A percentile compares a stretch with the other conserved stretches of the same genome.
phyloP scores from a whole-genome alignment of 2,113 vertebrate genomes.

The Notarius quadriscutis region DNA sequence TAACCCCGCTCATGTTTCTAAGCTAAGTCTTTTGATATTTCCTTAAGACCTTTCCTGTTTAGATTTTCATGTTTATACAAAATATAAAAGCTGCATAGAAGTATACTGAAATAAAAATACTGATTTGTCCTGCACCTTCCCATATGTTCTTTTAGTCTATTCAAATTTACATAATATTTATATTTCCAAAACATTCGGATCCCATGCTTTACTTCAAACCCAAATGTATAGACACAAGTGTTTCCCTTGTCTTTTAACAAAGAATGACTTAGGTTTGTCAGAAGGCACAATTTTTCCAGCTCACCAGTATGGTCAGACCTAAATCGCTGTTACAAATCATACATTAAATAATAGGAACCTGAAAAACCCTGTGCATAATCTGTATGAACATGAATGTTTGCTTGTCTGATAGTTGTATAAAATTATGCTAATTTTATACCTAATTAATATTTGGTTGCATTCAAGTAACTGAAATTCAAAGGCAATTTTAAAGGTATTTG shows the following conservation, averaged over 20 bases:
- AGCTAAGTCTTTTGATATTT: neutral
- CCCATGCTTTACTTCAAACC: neutral
- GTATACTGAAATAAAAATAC: neutral
- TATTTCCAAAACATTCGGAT: neutral
- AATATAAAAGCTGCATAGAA: neutral
- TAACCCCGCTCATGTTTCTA: neutral
- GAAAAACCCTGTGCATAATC: neutral
- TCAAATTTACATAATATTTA: neutral
- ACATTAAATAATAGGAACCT: neutral
- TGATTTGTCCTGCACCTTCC: neutral
- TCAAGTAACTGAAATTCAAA: neutral
- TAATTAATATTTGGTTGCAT: neutral
- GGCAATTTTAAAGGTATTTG: neutral
- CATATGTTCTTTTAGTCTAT: neutral
- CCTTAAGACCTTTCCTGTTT: neutral
- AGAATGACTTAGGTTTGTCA: neutral
- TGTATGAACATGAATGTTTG: neutral
- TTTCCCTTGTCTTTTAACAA: neutral
- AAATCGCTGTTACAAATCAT: neutral
- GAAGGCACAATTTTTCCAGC: neutral
- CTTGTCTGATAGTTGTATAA: neutral
- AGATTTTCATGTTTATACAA: neutral
- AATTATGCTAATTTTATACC: neutral
- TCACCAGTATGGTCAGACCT: neutral
- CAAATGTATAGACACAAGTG: neutral